These are phyloP conservation scores for Allacma fusca DNA, from an alignment of 2,888 invertebrate species.

Conservation along the genomic window DNA sequence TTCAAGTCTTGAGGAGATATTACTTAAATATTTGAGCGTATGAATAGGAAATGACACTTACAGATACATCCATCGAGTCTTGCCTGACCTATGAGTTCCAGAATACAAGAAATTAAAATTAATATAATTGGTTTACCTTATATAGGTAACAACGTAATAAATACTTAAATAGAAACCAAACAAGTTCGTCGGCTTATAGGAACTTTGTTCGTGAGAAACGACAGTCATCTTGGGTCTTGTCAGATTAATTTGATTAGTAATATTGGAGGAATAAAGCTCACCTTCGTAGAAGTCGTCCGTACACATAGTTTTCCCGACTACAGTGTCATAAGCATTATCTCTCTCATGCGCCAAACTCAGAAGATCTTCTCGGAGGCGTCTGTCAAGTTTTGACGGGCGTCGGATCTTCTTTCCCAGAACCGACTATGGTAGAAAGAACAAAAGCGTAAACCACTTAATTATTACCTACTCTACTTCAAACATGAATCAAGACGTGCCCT, in stretches of 20 bases:
- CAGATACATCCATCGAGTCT: slow-evolving; percentile 87
- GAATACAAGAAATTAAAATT: slow-evolving; percentile 23
- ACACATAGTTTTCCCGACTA: slow-evolving; percentile 93
- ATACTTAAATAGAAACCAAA: too few relatives aligned
- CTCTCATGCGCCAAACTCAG: slow-evolving; percentile 74
- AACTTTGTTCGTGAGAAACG: too few relatives aligned
- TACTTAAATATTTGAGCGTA: too few relatives aligned
- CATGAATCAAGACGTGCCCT: too few relatives aligned
- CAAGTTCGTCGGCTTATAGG: too few relatives aligned
- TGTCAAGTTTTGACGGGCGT: slow-evolving; percentile 85
- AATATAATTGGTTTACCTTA: neutral
- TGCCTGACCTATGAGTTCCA: slow-evolving; percentile 88
- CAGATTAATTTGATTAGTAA: neutral
- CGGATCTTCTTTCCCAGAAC: slow-evolving; percentile 83
- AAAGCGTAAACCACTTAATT: too few relatives aligned
- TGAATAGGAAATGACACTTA: slow-evolving; percentile 33
- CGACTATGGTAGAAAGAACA: too few relatives aligned
- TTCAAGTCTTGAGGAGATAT: too few relatives aligned
- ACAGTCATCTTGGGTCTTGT: slow-evolving; percentile 1
- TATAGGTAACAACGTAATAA: too few relatives aligned
- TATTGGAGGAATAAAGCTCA: too few relatives aligned
- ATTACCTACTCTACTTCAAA: too few relatives aligned
- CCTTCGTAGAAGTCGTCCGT: slow-evolving; percentile 98
- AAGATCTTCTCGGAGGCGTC: slow-evolving; percentile 80
- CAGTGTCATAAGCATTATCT: slow-evolving; percentile 85